phyloP scores from a whole-genome alignment of 2,888 invertebrate genomes.

The Eupithecia subfuscata region DNA sequence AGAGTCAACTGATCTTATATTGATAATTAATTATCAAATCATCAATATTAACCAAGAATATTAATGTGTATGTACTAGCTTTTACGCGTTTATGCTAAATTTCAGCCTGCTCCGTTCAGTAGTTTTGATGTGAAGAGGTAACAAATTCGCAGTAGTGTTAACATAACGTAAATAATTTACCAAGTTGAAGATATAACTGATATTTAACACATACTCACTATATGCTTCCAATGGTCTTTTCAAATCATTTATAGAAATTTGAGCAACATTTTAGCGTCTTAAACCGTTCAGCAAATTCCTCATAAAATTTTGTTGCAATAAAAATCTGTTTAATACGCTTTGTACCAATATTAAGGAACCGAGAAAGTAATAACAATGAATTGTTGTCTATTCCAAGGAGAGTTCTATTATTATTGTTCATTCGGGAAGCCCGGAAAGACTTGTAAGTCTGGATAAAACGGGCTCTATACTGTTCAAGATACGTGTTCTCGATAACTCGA shows the following conservation, averaged over 20 bases:
- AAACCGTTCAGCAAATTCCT: not conserved
- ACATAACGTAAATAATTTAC: not conserved
- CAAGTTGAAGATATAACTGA: not conserved
- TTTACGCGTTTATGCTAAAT: not conserved
- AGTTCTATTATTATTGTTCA: not conserved
- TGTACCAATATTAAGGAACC: not conserved
- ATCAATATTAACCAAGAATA: not conserved
- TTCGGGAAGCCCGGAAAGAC: constrained; percentile 44
- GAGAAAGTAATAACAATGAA: not conserved
- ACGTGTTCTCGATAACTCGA: constrained; percentile 41
- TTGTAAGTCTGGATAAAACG: constrained; percentile 67
- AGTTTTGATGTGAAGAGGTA: not conserved
- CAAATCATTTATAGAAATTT: not conserved
- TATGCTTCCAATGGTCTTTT: not conserved
- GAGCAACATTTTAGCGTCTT: not conserved
- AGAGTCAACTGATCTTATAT: not conserved
- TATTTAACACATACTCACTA: not conserved
- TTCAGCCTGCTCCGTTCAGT: not conserved
- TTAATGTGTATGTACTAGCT: not conserved
- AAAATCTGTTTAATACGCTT: not conserved
- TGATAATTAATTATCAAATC: not conserved
- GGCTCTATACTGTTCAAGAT: constrained; percentile 51
- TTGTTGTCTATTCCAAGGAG: not conserved
- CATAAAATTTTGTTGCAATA: not conserved
- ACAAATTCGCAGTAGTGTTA: not conserved